Evolutionary conservation across 2,113 vertebrate species (phyloP), one percentile per base, ranked within the genome.

Genomic region (Triplophysa dalaica): DNA sequence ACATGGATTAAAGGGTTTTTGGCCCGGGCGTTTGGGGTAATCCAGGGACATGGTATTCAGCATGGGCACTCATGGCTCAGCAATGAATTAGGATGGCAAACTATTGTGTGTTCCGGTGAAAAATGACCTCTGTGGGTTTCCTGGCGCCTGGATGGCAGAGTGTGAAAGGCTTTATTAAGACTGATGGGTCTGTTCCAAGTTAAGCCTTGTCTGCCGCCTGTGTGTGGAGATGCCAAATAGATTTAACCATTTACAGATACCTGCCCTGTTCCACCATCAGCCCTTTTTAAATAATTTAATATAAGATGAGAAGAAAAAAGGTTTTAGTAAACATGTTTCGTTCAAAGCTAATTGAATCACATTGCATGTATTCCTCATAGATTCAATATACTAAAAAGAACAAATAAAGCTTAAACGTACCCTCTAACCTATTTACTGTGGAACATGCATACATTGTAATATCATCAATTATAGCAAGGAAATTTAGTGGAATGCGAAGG

Each of bases 81-180:
- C 60, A 73, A 75, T 87, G 87, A 38, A 77, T 65, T 65, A 54
- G 74, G 17, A 52, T 16, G 22, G 45, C 16, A 3, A 13, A 45
- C 45, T 65, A 65, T 77, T 54, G 45, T 65, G 45, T 77, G 61
- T 88, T 84, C 84, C 58, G 19, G 74, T 29, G 77, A 74, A 78
- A 82, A 83, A 85, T 50, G 82, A 86, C 81, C 54, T 78, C 5
- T 13, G 76, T 78, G 77, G 63, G 82, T 84, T 87, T 82, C 83
- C 84, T 21, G 85, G 88, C 82, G 87, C 86, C 89, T 86, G 64
- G 54, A 83, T 86, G 89, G 88, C 12, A 65, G 77, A 67, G 75
- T 72, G 82, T 74, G 85, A 81, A 83, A 73, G 65, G 52, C 24
- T 78, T 81, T 85, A 89, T 83, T 16, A 24, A 86, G 86, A 90